These are phyloP conservation scores for Dolichotis patagonum DNA, from an alignment of 2,113 vertebrate genomes.

Conservation along the genomic window DNA sequence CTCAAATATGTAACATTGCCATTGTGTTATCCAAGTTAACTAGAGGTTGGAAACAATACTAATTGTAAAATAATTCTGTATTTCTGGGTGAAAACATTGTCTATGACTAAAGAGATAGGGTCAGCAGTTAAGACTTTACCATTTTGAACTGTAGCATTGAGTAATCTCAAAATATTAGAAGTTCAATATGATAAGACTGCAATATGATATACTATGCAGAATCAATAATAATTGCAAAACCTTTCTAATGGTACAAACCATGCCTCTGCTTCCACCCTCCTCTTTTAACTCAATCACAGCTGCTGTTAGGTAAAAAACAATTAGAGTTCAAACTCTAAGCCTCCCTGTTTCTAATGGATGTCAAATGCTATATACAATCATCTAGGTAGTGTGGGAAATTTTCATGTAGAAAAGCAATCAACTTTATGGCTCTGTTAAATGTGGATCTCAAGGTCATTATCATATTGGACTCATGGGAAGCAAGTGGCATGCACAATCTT, in stretches of 20 bases:
- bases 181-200: not conserved
- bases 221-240: not conserved
- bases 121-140: not conserved
- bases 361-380: not conserved
- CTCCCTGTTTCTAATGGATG: not conserved
- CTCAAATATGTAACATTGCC: not conserved
- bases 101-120: not conserved
- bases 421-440: not conserved
- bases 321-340: not conserved
- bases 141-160: not conserved
- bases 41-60: not conserved
- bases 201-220: not conserved
- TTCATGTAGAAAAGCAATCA: not conserved
- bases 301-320: not conserved
- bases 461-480: not conserved
- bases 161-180: not conserved
- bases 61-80: not conserved
- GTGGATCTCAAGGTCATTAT: not conserved
- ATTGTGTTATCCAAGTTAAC: not conserved
- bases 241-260: not conserved
- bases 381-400: not conserved
- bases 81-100: not conserved
- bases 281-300: not conserved
- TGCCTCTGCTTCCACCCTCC: not conserved
- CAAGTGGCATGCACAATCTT: not conserved